These are phyloP conservation scores for Meda fulgida DNA, from an alignment of 2,797 vertebrate species.

Conservation along the genomic window DNA sequence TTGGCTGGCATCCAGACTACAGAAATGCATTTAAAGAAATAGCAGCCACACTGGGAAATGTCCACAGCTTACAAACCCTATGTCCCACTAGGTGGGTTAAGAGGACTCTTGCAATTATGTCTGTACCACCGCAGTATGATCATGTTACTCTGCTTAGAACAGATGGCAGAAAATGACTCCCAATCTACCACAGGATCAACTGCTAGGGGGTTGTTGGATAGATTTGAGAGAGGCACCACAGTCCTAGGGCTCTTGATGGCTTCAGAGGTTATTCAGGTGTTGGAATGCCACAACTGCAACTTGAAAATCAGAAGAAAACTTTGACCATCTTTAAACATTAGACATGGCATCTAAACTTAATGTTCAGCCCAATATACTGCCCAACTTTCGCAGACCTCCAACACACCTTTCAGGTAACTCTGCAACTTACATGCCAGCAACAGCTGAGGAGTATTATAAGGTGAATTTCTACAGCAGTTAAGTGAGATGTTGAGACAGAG, in stretches of 20 bases:
- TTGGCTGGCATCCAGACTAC: no score
- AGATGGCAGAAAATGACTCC: background rate
- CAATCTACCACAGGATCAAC: no score
- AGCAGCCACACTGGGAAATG: background rate
- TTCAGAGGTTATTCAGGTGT: background rate
- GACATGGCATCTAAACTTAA: background rate
- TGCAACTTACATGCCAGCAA: background rate
- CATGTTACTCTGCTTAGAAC: background rate
- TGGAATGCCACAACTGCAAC: no score
- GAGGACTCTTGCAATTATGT: background rate
- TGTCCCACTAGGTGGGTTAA: background rate
- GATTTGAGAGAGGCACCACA: background rate
- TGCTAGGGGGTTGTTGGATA: background rate
- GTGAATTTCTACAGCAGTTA: background rate
- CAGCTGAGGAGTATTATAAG: constrained; percentile 11
- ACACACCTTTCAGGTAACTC: background rate
- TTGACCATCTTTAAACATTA: background rate
- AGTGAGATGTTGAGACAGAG: background rate
- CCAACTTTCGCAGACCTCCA: background rate
- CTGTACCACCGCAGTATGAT: background rate
- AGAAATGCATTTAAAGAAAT: background rate
- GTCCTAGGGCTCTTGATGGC: background rate
- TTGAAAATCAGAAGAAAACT: no score
- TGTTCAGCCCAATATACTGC: background rate
- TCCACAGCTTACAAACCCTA: background rate